A percentile compares a stretch with the other conserved stretches of the same genome.
These are phyloP conservation scores for Meleagris gallopavo DNA, from an alignment of 2,113 vertebrate species.

Conservation along the genomic window DNA sequence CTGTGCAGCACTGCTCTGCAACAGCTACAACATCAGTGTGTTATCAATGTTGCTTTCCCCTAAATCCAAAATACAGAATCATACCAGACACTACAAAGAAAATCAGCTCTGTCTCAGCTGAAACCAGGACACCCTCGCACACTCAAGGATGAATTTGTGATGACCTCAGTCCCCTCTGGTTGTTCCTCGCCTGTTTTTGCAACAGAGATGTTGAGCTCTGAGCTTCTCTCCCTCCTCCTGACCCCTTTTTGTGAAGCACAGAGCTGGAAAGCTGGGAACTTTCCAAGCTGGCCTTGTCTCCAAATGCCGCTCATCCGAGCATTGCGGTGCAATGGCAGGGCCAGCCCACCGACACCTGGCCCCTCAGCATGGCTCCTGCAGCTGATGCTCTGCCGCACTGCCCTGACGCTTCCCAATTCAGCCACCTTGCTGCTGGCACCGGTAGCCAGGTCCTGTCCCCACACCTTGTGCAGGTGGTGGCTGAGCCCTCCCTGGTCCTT, in stretches of 20 bases:
- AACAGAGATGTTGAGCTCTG: not conserved
- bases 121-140: not conserved
- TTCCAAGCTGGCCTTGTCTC: not conserved
- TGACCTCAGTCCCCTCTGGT: not conserved
- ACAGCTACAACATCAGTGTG: not conserved
- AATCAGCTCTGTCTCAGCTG: not conserved
- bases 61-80: not conserved
- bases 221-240: slow-evolving; percentile 20
- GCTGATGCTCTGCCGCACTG: not conserved
- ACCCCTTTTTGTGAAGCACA: not conserved
- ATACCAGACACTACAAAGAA: not conserved
- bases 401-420: not conserved
- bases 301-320: not conserved
- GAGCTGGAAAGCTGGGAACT: not conserved
- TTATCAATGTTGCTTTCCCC: not conserved
- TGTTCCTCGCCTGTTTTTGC: not conserved
- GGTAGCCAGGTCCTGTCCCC: not conserved
- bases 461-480: rapidly evolving
- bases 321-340: not conserved
- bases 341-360: slow-evolving; percentile 16
- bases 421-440: not conserved
- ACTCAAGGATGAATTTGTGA: not conserved
- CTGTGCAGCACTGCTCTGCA: not conserved
- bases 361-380: slow-evolving; percentile 47
- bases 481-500: rapidly evolving